Evolutionary conservation across 2,113 vertebrate genomes (phyloP), one percentile per base, ranked within the genome.

Genomic region (Gasterosteus nipponicus): DNA sequence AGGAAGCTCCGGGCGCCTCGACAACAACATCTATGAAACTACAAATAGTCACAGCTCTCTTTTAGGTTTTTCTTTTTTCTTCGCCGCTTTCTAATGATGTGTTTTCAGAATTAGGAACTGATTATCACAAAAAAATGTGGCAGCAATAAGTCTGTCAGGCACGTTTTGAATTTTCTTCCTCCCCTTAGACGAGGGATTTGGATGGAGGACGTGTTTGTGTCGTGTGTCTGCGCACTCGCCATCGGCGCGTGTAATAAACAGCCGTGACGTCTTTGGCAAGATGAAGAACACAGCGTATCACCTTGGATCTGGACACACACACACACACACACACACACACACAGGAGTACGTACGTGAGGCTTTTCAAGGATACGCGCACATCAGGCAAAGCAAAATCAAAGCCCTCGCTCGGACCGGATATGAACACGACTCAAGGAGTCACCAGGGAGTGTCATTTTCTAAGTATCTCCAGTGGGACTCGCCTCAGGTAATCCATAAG

Each of bases 391-490:
- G 71, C 75, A 18, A 83, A 88, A 80, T 86, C 66, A 84, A 82
- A 84, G 35, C 74, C 63, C 81, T 73, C 49, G 65, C 86, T 77
- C 62, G 77, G 80, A 89, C 87, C 85, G 83, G 88, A 92, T 87
- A 89, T 87, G 84, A 88, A 86, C 81, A 86, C 69, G 80, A 90
- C 86, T 88, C 85, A 60, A 85, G 64, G 80, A 87, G 86, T 90
- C 87, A 84, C 90, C 83, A 60, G 85, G 85, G 90, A 87, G 86
- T 85, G 91, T 87, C 88, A 86, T 86, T 57, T 88, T 88, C 81
- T 76, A 84, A 84, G 87, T 86, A 67, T 82, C 82, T 84, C 80
- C 82, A 83, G 64, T 81, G 85, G 77, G 86, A 87, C 88, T 83
- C 49, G 75, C 87, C 81, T 80, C 66, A 89, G 83, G 87, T 85